A percentile compares a stretch with the other conserved stretches of the same genome.
Evolutionary conservation across 2,888 invertebrate species (phyloP).

Genomic region (Drosophila buzzatii): DNA sequence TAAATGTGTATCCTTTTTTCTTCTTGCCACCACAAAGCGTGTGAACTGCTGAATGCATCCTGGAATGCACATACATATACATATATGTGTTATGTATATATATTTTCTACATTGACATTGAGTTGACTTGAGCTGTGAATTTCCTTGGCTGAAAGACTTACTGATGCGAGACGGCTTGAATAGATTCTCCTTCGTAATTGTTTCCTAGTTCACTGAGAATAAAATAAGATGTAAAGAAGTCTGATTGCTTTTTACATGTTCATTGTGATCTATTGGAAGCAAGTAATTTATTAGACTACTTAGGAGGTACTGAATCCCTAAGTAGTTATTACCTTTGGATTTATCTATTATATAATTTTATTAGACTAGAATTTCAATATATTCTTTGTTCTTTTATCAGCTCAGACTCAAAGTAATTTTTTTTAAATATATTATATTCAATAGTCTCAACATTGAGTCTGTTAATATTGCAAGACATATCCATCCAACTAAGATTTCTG

Average conservation of each 20-base stretch:
- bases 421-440: neutral
- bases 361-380: neutral
- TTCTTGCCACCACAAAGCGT: conserved; percentile 48
- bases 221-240: neutral
- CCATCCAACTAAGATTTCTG: neutral
- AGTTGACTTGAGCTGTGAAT: neutral
- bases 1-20: conserved; percentile 69
- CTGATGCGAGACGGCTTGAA: neutral
- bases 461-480: neutral
- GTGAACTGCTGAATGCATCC: conserved; percentile 65
- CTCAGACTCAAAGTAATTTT: neutral
- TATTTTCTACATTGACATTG: neutral
- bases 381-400: neutral
- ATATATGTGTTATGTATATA: neutral
- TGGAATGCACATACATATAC: conserved; percentile 22
- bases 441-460: neutral
- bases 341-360: neutral
- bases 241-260: neutral
- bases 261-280: neutral
- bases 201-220: neutral
- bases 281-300: neutral
- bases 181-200: neutral
- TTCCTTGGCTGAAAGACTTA: neutral
- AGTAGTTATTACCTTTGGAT: neutral
- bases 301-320: neutral